A percentile compares a stretch with the other conserved stretches of the same genome.
These are phyloP conservation scores for Trematocara macrostoma DNA, from an alignment of 2,113 vertebrate genomes.

Conservation along the genomic window DNA sequence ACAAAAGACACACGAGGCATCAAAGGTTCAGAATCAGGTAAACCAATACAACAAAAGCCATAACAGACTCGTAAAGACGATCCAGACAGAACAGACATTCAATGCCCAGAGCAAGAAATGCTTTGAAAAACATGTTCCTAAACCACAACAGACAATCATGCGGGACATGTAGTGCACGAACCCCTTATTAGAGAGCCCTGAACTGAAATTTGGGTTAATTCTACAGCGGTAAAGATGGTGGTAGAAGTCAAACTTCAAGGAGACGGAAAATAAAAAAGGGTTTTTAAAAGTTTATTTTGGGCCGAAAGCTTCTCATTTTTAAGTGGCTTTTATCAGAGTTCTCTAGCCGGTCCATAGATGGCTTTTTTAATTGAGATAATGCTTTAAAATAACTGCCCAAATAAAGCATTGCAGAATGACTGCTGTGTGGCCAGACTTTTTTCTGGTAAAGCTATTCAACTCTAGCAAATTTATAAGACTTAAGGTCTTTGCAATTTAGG, in stretches of 20 bases:
- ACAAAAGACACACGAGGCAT: not conserved
- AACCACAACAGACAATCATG: not conserved
- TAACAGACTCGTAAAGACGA: rapidly evolving
- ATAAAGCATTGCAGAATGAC: not conserved
- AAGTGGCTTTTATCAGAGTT: not conserved
- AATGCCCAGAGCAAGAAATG: not conserved
- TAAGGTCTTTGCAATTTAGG: not conserved
- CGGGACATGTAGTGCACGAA: rapidly evolving
- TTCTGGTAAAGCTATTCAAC: not conserved
- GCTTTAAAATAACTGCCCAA: not conserved
- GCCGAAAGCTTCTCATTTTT: rapidly evolving
- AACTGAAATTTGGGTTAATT: not conserved
- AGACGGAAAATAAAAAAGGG: rapidly evolving
- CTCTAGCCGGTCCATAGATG: not conserved
- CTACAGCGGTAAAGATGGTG: rapidly evolving
- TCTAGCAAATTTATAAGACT: not conserved
- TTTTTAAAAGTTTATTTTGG: not conserved
- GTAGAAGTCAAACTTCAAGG: rapidly evolving
- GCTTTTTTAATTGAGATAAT: rapidly evolving
- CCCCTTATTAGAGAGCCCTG: not conserved
- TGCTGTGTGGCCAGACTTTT: not conserved
- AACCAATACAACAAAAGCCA: not conserved
- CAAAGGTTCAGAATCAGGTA: not conserved
- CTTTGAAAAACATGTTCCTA: not conserved
- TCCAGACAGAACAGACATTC: not conserved